phyloP scores from a whole-genome alignment of 1,140 invertebrate species.

The Rhynchophorus ferrugineus region DNA sequence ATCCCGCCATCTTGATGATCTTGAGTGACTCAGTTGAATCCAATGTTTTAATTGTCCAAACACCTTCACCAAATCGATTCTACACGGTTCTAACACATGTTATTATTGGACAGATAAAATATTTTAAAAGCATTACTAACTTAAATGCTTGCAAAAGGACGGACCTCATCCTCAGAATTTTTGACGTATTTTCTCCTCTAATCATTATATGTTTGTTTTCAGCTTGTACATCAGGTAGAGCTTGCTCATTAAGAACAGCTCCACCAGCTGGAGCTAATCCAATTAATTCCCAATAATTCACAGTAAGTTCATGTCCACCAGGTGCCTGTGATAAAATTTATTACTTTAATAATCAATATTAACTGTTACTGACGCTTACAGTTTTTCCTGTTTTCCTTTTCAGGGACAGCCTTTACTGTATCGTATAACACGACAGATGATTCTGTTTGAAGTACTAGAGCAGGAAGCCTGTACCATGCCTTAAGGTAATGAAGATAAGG shows the following conservation, averaged over 20 bases:
- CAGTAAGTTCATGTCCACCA: conserved; percentile 88
- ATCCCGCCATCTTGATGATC: too few species aligned
- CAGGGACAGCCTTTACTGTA: conserved; percentile 70
- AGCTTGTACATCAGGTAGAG: conserved; percentile 91
- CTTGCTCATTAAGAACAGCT: conserved; percentile 96
- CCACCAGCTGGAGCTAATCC: conserved; percentile 89
- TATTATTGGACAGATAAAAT: neutral
- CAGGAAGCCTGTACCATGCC: conserved; percentile 93
- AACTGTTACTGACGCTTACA: too few species aligned
- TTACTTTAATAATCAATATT: too few species aligned
- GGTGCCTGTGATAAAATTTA: conserved; percentile 56
- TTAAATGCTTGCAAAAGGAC: conserved; percentile 80
- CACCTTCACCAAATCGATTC: too few species aligned
- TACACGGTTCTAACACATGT: neutral
- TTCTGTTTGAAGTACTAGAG: conserved; percentile 84
- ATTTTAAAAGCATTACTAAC: conserved; percentile 17
- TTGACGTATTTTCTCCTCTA: conserved; percentile 95
- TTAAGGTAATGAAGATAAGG: conserved; percentile 87
- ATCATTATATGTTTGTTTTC: conserved; percentile 99
- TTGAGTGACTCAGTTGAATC: too few species aligned
- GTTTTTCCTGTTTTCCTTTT: conserved; percentile 91
- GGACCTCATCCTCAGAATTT: conserved; percentile 84
- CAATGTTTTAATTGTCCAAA: too few species aligned
- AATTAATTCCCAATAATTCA: conserved; percentile 94
- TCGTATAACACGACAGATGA: conserved; percentile 84